These are phyloP conservation scores for Cavia aperea DNA, from an alignment of 2,113 vertebrate genomes.

Conservation along the genomic window DNA sequence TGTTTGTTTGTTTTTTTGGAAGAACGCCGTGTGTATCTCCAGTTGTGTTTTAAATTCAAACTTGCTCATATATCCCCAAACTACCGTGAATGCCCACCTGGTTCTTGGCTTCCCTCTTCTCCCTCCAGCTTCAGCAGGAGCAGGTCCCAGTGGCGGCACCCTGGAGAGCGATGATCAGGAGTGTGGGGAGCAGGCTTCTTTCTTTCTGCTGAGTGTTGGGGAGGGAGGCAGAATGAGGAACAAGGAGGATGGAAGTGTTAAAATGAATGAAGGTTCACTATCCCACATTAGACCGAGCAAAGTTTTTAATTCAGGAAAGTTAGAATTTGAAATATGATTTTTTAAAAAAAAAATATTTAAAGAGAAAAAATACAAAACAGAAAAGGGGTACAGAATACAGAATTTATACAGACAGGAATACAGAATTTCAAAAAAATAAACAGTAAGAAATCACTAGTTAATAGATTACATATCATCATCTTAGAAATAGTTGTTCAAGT, in stretches of 20 bases:
- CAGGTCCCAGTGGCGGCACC: fast-evolving
- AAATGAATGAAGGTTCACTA: not conserved
- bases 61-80: not conserved
- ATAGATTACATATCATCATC: too few relatives aligned
- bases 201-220: fast-evolving
- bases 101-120: not conserved
- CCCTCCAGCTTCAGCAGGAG: fast-evolving
- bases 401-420: too few relatives aligned
- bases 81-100: too few relatives aligned
- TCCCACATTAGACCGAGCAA: not conserved
- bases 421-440: too few relatives aligned
- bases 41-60: not conserved
- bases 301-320: not conserved
- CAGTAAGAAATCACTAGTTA: too few relatives aligned
- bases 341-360: not conserved
- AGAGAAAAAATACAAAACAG: too few relatives aligned
- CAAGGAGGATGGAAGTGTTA: fast-evolving
- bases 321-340: not conserved
- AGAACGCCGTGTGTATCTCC: not conserved
- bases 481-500: too few relatives aligned
- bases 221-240: not conserved
- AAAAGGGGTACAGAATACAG: too few relatives aligned
- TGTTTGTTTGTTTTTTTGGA: not conserved
- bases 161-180: fast-evolving
- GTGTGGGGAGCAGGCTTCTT: fast-evolving